phyloP scores from a whole-genome alignment of 2,888 invertebrate genomes.

The Cephus rjabovi region DNA sequence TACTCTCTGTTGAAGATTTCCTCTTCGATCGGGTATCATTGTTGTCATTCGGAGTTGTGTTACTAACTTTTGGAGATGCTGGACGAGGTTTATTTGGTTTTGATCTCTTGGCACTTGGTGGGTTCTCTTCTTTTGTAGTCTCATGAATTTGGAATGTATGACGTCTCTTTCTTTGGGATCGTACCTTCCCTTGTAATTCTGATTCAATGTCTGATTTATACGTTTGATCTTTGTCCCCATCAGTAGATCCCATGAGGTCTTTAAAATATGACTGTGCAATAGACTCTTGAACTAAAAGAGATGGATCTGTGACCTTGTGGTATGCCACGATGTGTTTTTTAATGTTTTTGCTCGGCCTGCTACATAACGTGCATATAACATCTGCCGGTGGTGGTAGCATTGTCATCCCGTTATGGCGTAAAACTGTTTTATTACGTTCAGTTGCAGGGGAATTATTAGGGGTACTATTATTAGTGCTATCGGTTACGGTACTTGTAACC shows the following conservation, averaged over 20 bases:
- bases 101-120: background rate
- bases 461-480: background rate
- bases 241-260: background rate
- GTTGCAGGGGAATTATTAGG: background rate
- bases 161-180: conserved; percentile 1
- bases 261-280: background rate
- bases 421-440: background rate
- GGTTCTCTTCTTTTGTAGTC: background rate
- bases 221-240: background rate
- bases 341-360: conserved; percentile 42
- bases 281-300: background rate
- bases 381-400: background rate
- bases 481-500: background rate
- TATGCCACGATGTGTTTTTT: conserved; percentile 51
- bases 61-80: background rate
- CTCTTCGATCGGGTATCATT: conserved; percentile 5
- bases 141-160: background rate
- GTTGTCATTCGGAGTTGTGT: background rate
- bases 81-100: background rate
- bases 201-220: background rate
- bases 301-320: conserved; percentile 41
- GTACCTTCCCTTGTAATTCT: background rate
- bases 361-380: conserved; percentile 51
- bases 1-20: conserved; percentile 25
- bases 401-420: background rate